phyloP scores from a whole-genome alignment of 2,797 vertebrate genomes.

The Tenualosa ilisha region DNA sequence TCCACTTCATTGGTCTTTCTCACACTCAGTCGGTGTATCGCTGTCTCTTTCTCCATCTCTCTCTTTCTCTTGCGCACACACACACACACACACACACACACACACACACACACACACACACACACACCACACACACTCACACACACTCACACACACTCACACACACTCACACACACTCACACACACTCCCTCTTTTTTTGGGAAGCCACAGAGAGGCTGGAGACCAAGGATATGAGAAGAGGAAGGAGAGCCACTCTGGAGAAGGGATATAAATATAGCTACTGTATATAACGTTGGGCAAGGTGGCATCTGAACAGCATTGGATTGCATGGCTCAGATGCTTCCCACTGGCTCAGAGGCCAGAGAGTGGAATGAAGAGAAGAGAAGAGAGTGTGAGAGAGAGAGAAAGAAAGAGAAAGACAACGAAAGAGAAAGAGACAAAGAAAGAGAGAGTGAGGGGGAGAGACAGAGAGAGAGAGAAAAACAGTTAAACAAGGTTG shows the following conservation, averaged over 20 bases:
- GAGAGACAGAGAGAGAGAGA: not conserved
- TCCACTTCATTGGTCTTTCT: too few relatives aligned
- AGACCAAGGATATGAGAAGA: constrained; percentile 40
- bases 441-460: not conserved
- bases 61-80: not conserved
- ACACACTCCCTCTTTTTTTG: too few relatives aligned
- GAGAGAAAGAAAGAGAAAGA: not conserved
- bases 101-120: too few relatives aligned
- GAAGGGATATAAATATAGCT: not conserved
- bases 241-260: constrained; percentile 19
- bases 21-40: too few relatives aligned
- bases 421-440: not conserved
- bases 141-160: too few relatives aligned
- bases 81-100: too few relatives aligned
- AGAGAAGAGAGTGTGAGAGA: not conserved
- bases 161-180: too few relatives aligned
- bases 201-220: constrained; percentile 32
- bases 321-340: not conserved
- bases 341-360: not conserved
- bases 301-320: not conserved
- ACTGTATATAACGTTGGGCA: not conserved
- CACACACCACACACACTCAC: too few relatives aligned
- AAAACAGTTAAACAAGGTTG: not conserved
- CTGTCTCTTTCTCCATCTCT: not conserved
- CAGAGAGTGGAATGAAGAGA: not conserved